Conservation (phyloP, 1,140 invertebrate species). For the Vanessa atalanta region DNA sequence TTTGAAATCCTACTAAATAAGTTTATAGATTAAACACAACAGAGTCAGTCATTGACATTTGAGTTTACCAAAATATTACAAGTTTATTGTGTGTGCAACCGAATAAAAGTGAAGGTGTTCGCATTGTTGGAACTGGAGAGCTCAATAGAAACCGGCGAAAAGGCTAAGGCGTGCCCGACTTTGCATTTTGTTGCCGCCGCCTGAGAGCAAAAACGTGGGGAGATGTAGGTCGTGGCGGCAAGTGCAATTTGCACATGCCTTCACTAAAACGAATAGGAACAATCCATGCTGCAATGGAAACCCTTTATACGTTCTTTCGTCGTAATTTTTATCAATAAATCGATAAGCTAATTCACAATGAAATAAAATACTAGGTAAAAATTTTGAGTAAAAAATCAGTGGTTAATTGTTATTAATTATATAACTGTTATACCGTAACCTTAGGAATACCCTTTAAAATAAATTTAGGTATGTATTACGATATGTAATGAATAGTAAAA, state of each 20-base stretch:
- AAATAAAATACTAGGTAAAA: too few species aligned
- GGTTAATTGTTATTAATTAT: too few species aligned
- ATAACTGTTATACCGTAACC: too few species aligned
- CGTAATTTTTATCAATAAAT: not conserved
- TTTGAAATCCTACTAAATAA: too few species aligned
- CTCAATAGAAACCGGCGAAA: constrained; percentile 71
- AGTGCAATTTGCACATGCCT: constrained; percentile 64
- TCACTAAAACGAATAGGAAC: constrained; percentile 14
- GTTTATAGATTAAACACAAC: not conserved
- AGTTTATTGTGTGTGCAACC: not conserved
- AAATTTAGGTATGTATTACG: too few species aligned
- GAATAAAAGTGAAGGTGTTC: constrained; percentile 71
- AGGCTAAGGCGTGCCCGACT: constrained; percentile 49
- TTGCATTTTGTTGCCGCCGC: constrained; percentile 53
- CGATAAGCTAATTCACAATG: too few species aligned
- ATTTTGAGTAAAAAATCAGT: too few species aligned
- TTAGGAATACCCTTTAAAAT: too few species aligned
- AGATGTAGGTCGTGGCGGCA: constrained; percentile 69
- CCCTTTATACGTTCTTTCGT: not conserved
- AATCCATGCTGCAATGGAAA: not conserved
- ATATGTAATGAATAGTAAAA: too few species aligned
- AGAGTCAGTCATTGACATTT: not conserved
- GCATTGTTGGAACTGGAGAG: constrained; percentile 66
- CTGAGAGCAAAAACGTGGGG: constrained; percentile 65
- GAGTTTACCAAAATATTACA: not conserved